A percentile compares a stretch with the other conserved stretches of the same genome.
These are phyloP conservation scores for Lepidurus apus DNA, from an alignment of 1,140 invertebrate genomes.

Conservation along the genomic window DNA sequence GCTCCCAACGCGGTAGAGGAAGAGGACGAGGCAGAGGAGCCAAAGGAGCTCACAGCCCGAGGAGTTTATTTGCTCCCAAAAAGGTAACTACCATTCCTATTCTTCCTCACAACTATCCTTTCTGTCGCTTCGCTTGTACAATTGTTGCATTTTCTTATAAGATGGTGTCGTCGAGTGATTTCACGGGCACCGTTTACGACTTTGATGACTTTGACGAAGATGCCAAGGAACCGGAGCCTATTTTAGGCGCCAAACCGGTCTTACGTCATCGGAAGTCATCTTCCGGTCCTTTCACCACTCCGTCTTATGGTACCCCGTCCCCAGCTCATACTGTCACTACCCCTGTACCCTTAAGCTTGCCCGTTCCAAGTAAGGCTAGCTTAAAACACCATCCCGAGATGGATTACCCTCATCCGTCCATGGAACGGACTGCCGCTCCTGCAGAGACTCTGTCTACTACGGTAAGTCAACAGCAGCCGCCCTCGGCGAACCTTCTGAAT, in stretches of 20 bases:
- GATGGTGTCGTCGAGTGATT: slow-evolving; percentile 41
- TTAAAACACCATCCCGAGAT: slow-evolving; percentile 9
- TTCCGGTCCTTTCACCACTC: slow-evolving; percentile 17
- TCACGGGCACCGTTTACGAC: slow-evolving; percentile 79
- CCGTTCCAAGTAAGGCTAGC: background rate
- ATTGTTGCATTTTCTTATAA: slow-evolving; percentile 35
- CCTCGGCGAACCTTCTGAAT: background rate
- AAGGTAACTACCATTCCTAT: background rate
- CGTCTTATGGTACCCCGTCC: slow-evolving; percentile 3
- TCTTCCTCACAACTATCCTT: no score
- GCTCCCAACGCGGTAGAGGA: slow-evolving; percentile 37
- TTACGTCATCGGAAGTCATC: slow-evolving; percentile 24
- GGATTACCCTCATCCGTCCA: background rate
- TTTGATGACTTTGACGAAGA: slow-evolving; percentile 69
- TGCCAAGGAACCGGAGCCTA: slow-evolving; percentile 51
- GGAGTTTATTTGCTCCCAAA: slow-evolving; percentile 19
- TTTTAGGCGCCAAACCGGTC: slow-evolving; percentile 26
- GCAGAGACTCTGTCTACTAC: background rate
- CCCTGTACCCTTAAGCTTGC: background rate
- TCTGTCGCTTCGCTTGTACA: no score
- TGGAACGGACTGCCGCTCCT: background rate
- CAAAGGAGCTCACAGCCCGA: slow-evolving; percentile 24
- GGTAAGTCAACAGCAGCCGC: background rate
- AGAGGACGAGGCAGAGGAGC: slow-evolving; percentile 57
- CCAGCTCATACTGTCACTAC: background rate